Evolutionary conservation across 2,113 vertebrate species (phyloP).

Genomic region (Chamaetylas fuelleborni): DNA sequence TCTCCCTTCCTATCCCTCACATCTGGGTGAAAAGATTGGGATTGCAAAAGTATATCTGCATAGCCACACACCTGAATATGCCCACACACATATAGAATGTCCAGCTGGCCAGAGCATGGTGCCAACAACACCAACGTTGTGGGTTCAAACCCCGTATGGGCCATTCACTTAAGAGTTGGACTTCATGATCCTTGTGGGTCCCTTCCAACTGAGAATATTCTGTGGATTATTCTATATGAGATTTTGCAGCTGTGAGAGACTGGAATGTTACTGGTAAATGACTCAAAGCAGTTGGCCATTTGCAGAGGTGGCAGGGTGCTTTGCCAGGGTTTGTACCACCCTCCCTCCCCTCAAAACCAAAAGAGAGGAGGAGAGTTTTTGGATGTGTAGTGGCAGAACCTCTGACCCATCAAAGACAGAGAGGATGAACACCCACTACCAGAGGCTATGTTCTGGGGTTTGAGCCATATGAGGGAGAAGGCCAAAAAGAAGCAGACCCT

Average conservation of each 20-base stretch:
- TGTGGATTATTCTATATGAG: too few species aligned
- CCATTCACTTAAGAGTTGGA: fast-evolving
- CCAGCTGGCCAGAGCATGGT: neutral
- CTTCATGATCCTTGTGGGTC: neutral
- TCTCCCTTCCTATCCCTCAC: neutral
- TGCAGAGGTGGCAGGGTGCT: neutral
- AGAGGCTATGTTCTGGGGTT: neutral
- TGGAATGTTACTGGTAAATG: neutral
- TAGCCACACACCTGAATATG: neutral
- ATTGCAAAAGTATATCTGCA: neutral
- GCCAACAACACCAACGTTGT: neutral
- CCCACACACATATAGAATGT: fast-evolving
- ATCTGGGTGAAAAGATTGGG: neutral
- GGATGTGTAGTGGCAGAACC: neutral
- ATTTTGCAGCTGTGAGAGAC: neutral
- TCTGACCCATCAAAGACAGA: fast-evolving
- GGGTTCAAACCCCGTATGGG: too few species aligned
- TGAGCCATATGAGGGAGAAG: neutral
- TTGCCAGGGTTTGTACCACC: neutral
- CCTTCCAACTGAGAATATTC: neutral
- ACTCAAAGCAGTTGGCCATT: neutral
- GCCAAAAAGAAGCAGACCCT: neutral
- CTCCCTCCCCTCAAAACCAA: neutral
- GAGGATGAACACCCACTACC: neutral
- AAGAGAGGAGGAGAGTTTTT: neutral